These are phyloP conservation scores for Onychomys leucogaster DNA, from an alignment of 2,797 vertebrate genomes.

Conservation along the genomic window DNA sequence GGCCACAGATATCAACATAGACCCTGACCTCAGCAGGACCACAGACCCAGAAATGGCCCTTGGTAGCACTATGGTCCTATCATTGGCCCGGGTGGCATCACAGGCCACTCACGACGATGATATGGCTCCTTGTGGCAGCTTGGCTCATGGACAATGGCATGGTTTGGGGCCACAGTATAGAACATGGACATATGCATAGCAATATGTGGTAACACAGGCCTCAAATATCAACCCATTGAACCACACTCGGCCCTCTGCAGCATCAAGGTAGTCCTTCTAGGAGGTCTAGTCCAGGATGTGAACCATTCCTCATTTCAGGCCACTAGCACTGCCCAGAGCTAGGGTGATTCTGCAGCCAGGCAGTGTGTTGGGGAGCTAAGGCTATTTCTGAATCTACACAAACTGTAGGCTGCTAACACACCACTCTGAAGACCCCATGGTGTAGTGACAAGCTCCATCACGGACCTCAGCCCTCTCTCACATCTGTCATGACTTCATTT, in stretches of 20 bases:
- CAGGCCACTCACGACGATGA: background rate
- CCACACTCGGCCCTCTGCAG: background rate
- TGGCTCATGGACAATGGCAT: background rate
- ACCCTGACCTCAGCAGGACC: background rate
- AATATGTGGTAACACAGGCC: too few relatives aligned
- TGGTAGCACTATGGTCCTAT: background rate
- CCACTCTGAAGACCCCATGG: too few relatives aligned
- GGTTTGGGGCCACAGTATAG: background rate
- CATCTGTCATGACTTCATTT: background rate
- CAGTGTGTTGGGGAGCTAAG: too few relatives aligned
- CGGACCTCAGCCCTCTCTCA: too few relatives aligned
- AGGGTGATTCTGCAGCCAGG: too few relatives aligned
- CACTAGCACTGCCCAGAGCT: background rate
- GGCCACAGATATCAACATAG: too few relatives aligned
- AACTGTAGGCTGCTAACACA: background rate
- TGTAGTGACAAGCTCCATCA: background rate
- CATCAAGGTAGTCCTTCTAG: background rate
- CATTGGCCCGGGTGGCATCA: background rate
- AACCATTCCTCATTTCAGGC: background rate
- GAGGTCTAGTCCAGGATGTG: background rate
- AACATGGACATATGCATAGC: background rate
- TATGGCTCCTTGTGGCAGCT: background rate
- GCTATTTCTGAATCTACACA: background rate
- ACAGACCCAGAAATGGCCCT: background rate
- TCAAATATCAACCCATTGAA: background rate